Percentiles rank a stretch among this genome's conserved stretches.
Conservation (phyloP, 2,888 invertebrate species). For the Apodemia duryi region DNA sequence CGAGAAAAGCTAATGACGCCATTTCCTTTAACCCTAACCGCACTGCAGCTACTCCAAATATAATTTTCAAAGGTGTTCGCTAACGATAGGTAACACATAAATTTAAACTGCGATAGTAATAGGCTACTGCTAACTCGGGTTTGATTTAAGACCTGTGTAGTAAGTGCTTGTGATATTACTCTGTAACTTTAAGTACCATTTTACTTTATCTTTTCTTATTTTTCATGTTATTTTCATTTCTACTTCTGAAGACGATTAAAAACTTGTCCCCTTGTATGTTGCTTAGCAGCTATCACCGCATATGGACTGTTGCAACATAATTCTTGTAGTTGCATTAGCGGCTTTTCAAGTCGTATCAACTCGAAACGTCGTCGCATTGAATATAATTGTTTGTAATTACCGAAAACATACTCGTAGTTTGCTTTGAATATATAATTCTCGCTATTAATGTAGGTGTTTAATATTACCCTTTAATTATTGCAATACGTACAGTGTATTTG, state of each 20-base stretch:
- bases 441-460: too few species aligned
- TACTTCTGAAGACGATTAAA: not conserved
- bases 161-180: slow-evolving; percentile 42
- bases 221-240: not conserved
- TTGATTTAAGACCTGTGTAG: slow-evolving; percentile 57
- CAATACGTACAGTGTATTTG: too few species aligned
- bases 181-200: slow-evolving; percentile 1
- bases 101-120: slow-evolving; percentile 65
- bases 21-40: slow-evolving; percentile 64
- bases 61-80: slow-evolving; percentile 66
- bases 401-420: too few species aligned
- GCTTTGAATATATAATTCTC: too few species aligned
- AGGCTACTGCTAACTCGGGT: slow-evolving; percentile 50
- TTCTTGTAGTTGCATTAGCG: too few species aligned
- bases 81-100: slow-evolving; percentile 69
- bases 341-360: too few species aligned
- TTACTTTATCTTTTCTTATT: not conserved
- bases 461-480: too few species aligned
- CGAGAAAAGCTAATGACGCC: slow-evolving; percentile 71
- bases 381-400: too few species aligned
- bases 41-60: slow-evolving; percentile 67
- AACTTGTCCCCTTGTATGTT: not conserved
- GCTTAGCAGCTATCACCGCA: too few species aligned
- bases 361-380: too few species aligned
- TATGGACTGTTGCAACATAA: too few species aligned